Evolutionary conservation across 2,797 vertebrate species (phyloP).

Genomic region (Apodemus agrarius): DNA sequence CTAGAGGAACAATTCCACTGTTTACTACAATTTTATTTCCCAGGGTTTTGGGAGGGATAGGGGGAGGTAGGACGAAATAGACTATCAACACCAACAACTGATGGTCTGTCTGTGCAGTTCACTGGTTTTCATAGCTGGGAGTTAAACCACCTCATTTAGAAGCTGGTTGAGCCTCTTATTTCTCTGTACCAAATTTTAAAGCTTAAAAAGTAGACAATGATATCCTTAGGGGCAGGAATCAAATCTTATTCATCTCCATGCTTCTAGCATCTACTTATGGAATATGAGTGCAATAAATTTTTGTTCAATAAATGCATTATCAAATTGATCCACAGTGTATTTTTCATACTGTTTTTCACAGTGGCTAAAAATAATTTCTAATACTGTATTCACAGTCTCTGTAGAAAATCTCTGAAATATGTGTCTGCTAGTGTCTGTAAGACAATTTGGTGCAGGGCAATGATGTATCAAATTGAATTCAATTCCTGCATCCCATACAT

Average conservation of each 20-base stretch:
- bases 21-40: conserved; percentile 50
- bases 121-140: conserved; percentile 36
- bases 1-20: neutral
- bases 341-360: conserved; percentile 63
- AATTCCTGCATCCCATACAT: neutral
- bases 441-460: neutral
- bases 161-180: conserved; percentile 13
- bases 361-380: conserved; percentile 58
- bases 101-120: neutral
- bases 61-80: conserved; percentile 7
- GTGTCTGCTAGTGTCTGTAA: neutral
- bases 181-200: conserved; percentile 53
- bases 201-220: conserved; percentile 21
- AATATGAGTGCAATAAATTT: conserved; percentile 45
- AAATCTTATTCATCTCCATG: conserved; percentile 35
- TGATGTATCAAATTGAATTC: conserved; percentile 54
- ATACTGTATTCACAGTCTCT: conserved; percentile 4
- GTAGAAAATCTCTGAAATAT: conserved; percentile 42
- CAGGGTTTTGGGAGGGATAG: neutral
- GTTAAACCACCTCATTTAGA: neutral
- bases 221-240: neutral
- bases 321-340: conserved; percentile 39
- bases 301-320: conserved; percentile 59
- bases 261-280: neutral
- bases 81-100: conserved; percentile 38